Evolutionary conservation across 2,113 vertebrate species (phyloP).

Genomic region (Mohoua ochrocephala): DNA sequence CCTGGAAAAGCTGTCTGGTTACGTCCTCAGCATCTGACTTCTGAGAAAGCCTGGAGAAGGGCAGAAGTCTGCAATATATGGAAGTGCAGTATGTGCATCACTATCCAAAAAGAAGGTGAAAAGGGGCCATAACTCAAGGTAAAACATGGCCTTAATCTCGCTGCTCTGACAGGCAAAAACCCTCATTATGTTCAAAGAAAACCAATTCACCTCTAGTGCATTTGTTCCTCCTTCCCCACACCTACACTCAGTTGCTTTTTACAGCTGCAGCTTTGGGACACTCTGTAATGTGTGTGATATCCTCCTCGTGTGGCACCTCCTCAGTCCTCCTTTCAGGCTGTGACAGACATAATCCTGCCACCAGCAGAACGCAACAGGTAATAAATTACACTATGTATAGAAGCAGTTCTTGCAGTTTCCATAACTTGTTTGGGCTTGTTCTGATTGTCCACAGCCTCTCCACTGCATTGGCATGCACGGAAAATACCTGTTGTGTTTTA

Average conservation of each 20-base stretch:
- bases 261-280: not conserved
- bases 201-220: fast-evolving
- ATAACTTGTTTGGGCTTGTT: not conserved
- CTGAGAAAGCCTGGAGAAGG: not conserved
- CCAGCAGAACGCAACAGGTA: constrained; percentile 22
- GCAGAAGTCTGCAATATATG: not conserved
- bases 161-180: not conserved
- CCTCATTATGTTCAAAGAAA: not conserved
- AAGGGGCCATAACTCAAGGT: not conserved
- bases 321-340: not conserved
- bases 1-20: not conserved
- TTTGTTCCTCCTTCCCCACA: not conserved
- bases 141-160: not conserved
- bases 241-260: not conserved
- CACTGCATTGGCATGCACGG: not conserved
- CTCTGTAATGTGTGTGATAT: not conserved
- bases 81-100: not conserved
- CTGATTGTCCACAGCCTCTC: not conserved
- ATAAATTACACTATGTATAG: not conserved
- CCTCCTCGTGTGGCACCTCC: not conserved
- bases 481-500: not conserved
- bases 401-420: not conserved
- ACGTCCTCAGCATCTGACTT: not conserved
- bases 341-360: not conserved
- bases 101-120: not conserved